Evolutionary conservation across 1,140 invertebrate species (phyloP).

Genomic region (Zophobas morio): DNA sequence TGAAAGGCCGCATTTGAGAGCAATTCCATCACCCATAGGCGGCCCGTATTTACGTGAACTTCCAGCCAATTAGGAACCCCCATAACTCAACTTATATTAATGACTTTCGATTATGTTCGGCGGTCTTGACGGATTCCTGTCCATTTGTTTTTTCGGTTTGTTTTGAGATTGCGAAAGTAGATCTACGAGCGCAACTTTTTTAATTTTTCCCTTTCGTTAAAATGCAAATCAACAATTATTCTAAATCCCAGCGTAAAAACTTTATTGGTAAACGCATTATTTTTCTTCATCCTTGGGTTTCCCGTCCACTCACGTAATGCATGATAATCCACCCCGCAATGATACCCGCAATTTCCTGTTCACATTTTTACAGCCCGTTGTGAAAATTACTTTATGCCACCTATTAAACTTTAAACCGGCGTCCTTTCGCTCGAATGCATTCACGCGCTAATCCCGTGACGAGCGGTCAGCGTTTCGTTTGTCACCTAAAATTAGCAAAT

Average conservation of each 20-base stretch:
- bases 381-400: neutral
- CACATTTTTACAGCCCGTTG: slow-evolving; percentile 33
- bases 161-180: slow-evolving; percentile 3
- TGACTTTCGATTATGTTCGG: slow-evolving; percentile 39
- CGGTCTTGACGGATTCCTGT: slow-evolving; percentile 31
- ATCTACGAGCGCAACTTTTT: slow-evolving; percentile 2
- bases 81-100: slow-evolving; percentile 38
- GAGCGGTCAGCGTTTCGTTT: slow-evolving; percentile 1
- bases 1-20: slow-evolving; percentile 32
- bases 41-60: slow-evolving; percentile 40
- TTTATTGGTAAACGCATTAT: slow-evolving; percentile 6
- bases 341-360: slow-evolving; percentile 21
- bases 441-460: no score
- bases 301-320: neutral
- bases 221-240: slow-evolving; percentile 1
- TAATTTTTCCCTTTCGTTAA: slow-evolving; percentile 1
- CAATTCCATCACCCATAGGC: slow-evolving; percentile 39
- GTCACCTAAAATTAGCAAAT: neutral
- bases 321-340: slow-evolving; percentile 6
- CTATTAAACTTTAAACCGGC: no score
- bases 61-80: slow-evolving; percentile 41
- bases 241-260: slow-evolving; percentile 11
- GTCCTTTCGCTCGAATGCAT: no score
- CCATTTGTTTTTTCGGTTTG: slow-evolving; percentile 16
- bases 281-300: neutral